Base-by-base conservation (phyloP, 2,797 vertebrate species). In the Scarus forsteni region DNA sequence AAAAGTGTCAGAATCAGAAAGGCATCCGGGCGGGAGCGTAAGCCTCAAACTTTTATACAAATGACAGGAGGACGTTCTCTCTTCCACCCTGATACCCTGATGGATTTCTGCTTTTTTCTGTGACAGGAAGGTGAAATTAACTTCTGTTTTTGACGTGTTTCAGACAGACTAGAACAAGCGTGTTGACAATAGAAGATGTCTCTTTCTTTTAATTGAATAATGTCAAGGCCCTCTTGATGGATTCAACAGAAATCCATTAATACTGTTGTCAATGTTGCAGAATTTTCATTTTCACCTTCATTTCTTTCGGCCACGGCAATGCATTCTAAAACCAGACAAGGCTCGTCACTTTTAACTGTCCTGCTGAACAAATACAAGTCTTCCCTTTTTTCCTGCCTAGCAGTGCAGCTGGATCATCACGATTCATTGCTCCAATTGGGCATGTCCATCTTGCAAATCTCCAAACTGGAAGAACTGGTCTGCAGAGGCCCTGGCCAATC, bases 81-180 rank as follows among this genome's bases (percentile, higher is more conserved):
- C 64, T 66, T 59, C 34, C 10, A 46, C 27, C 35, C 68, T 61
- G 57, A 67, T 34, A 11, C 54, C 39, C 66, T 65, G 58, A 67
- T 62, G 64, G 56, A 16, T 61, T 62, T 52, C 51, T 55, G 1
- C 27, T 34, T 44, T 40, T 50, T 56, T 65, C 39, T 51, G 69
- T 57, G 66, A 62, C 80, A 60, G 66, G 45, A 52, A 71, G 59
- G 56, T 40, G 69, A 54, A 71, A 75, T 59, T 59, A 64, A 66
- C 38, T 70, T 1, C 6, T 39, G 15, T 38, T 66, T 81, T 73
- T 63, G 56, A 14, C 11, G 2, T 13, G 54, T 59, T 53, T 42
- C 56, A 45, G 52, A 62, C 0, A 0, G 39, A 52, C 39, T 52
- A 0, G 38, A 57, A 56, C 0, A 59, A 48, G 43, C 34, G 53